Conservation (phyloP, 2,888 invertebrate genomes). For the Horisme vitalbata region DNA sequence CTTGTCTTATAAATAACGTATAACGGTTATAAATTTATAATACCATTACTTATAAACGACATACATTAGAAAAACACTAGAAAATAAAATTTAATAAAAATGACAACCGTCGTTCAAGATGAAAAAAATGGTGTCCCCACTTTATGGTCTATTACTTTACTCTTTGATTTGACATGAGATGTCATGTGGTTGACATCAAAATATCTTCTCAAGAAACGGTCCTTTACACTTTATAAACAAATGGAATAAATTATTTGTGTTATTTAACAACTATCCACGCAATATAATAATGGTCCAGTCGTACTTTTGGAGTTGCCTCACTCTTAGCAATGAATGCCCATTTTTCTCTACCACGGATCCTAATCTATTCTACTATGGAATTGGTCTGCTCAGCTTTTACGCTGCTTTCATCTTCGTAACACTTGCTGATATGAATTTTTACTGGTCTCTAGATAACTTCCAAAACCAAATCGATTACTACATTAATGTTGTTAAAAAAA, state of each 20-base stretch:
- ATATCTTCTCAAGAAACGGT: not conserved
- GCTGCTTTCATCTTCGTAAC: conserved; percentile 51
- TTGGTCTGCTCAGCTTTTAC: conserved; percentile 54
- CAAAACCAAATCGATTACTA: conserved; percentile 56
- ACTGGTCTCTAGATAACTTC: conserved; percentile 58
- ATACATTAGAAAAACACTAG: too few relatives aligned
- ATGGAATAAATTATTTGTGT: conserved; percentile 26
- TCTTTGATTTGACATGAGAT: not conserved
- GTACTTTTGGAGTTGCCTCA: conserved; percentile 67
- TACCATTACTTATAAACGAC: too few relatives aligned
- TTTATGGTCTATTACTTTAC: too few relatives aligned
- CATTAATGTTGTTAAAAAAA: conserved; percentile 54
- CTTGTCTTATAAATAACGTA: too few relatives aligned
- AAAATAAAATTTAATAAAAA: too few relatives aligned
- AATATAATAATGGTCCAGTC: conserved; percentile 38
- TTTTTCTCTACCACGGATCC: conserved; percentile 54
- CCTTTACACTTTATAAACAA: conserved; percentile 29
- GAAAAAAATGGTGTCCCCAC: too few relatives aligned
- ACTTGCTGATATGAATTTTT: conserved; percentile 59
- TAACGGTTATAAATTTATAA: too few relatives aligned
- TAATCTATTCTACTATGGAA: conserved; percentile 57
- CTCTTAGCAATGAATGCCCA: conserved; percentile 57
- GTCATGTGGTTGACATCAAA: not conserved
- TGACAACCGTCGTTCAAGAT: too few relatives aligned
- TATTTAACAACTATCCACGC: conserved; percentile 1